Evolutionary conservation across 2,113 vertebrate species (phyloP).

Genomic region (Coturnix japonica): DNA sequence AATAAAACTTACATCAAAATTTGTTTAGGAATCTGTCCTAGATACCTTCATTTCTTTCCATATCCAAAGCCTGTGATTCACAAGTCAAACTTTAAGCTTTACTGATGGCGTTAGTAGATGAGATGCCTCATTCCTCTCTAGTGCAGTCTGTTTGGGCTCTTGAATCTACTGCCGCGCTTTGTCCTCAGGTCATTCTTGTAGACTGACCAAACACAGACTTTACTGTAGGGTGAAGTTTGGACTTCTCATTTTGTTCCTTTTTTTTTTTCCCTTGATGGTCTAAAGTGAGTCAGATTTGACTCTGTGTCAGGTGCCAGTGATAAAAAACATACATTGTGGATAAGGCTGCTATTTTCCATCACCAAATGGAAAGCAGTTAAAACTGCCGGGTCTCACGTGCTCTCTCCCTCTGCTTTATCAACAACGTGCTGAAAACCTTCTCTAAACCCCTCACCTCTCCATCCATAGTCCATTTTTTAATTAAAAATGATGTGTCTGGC

Average conservation of each 20-base stretch:
- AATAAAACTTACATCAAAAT: neutral
- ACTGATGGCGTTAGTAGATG: neutral
- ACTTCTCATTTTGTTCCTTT: neutral
- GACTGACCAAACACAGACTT: neutral
- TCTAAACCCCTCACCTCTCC: neutral
- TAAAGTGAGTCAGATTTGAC: constrained; percentile 37
- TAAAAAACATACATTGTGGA: neutral
- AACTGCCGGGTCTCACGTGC: neutral
- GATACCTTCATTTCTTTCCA: neutral
- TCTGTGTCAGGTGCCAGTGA: constrained; percentile 24
- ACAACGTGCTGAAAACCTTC: neutral
- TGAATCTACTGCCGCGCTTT: neutral
- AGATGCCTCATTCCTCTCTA: neutral
- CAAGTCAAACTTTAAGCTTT: constrained; percentile 1
- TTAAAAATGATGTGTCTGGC: neutral
- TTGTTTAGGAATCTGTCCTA: neutral
- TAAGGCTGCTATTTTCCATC: constrained; percentile 32
- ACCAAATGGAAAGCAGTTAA: neutral
- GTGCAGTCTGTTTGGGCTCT: neutral
- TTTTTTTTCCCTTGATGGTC: neutral
- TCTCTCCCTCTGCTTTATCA: neutral
- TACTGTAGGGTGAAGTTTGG: neutral
- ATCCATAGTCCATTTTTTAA: neutral
- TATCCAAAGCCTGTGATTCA: neutral
- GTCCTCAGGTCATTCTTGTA: neutral